Evolutionary conservation across 1,140 invertebrate genomes (phyloP), one percentile per base, ranked within the genome.

Genomic region (Magallana ariakensis): DNA sequence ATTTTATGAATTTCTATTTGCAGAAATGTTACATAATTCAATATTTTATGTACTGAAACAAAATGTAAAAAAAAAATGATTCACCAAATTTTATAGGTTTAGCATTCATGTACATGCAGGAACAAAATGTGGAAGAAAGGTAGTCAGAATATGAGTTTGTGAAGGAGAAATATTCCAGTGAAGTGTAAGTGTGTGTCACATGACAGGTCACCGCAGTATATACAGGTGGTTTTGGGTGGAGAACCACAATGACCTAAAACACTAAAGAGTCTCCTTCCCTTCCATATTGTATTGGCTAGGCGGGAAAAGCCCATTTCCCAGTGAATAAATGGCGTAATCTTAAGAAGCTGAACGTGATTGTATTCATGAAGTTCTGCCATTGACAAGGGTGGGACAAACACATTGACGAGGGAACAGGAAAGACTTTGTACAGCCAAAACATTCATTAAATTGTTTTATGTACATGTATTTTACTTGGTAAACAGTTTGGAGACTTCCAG

Each of bases 291-390:
- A 9, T 9, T 26, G 5, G 33, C 22, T 26, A 13, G 22, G 19
- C 66, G 13, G 66, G 22, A 75, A 46, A 46, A 46, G 62, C 26
- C 11, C 66, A 75, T 5, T 75, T 10, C 9, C 9, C 19, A 9
- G 5, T 11, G 22, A 33, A 26, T 75, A 22, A 75, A 75, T 33
- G 66, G 13, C 22, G 13, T 19, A 22, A 75, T 75, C 22, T 26
- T 11, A 33, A 75, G 66, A 75, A 75, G 66, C 66, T 75, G 22
- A 75, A 75, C 66, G 22, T 75, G 66, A 75, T 75, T 70, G 62
- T 70, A 70, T 22, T 70, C 62, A 26, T 9, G 66, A 22, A 75
- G 26, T 10, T 26, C 13, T 75, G 22, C 66, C 66, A 75, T 75
- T 75, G 66, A 75, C 22, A 75, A 75, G 66, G 66, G 66, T 75